Evolutionary conservation across 2,888 invertebrate species (phyloP).

Genomic region (Herminia tarsipennalis): DNA sequence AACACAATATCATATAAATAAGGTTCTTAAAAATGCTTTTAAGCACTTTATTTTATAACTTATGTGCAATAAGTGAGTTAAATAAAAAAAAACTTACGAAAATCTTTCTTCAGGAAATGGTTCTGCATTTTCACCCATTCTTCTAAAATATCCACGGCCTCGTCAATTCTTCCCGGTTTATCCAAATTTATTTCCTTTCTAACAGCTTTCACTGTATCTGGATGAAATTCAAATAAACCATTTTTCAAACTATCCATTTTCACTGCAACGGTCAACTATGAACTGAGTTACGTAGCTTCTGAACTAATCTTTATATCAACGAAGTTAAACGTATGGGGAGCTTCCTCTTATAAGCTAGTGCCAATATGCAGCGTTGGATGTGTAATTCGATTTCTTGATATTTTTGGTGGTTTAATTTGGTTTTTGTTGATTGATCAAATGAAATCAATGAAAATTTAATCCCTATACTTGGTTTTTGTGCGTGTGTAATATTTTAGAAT

Average conservation of each 20-base stretch:
- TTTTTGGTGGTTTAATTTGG: too few relatives aligned
- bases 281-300: constrained; percentile 11
- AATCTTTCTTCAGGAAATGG: constrained; percentile 52
- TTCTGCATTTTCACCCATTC: constrained; percentile 54
- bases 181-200: constrained; percentile 47
- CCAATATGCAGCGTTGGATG: too few relatives aligned
- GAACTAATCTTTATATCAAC: constrained; percentile 8
- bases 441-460: too few relatives aligned
- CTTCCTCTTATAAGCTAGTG: too few relatives aligned
- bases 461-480: too few relatives aligned
- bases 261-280: not conserved
- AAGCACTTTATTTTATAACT: not conserved
- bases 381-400: too few relatives aligned
- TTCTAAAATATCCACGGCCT: constrained; percentile 50
- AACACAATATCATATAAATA: too few relatives aligned
- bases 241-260: constrained; percentile 41
- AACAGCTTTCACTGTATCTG: constrained; percentile 43
- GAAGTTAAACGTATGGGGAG: too few relatives aligned
- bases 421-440: too few relatives aligned
- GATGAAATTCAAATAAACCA: constrained; percentile 35
- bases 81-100: constrained; percentile 44
- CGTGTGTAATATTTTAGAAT: too few relatives aligned
- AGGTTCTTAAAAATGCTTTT: too few relatives aligned
- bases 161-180: constrained; percentile 45
- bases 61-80: not conserved